Evolutionary conservation across 2,113 vertebrate genomes (phyloP).

Genomic region (Macquaria ambigua): DNA sequence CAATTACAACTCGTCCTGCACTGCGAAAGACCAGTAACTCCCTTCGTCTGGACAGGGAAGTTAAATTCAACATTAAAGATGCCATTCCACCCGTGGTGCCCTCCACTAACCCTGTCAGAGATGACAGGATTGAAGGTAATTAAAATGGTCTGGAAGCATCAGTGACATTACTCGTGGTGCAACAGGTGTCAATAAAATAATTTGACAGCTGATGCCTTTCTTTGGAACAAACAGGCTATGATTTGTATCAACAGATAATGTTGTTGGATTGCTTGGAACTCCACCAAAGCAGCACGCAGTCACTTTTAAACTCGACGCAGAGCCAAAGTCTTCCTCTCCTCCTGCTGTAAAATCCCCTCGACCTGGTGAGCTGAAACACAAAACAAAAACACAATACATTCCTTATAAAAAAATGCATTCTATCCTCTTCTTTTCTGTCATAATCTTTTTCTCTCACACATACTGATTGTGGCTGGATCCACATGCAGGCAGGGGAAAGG

Average conservation of each 20-base stretch:
- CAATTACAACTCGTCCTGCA: slow-evolving; percentile 59
- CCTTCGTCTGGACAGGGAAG: slow-evolving; percentile 37
- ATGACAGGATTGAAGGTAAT: slow-evolving; percentile 44
- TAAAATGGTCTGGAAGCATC: background rate
- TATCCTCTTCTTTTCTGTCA: background rate
- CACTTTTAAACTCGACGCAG: slow-evolving; percentile 22
- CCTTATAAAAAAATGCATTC: background rate
- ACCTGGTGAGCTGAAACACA: slow-evolving; percentile 56
- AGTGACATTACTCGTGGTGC: background rate
- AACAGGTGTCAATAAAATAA: background rate
- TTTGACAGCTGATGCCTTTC: background rate
- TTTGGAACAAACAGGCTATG: background rate
- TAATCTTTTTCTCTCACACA: background rate
- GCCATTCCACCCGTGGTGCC: background rate
- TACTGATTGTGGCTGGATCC: slow-evolving; percentile 2
- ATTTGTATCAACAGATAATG: slow-evolving; percentile 56
- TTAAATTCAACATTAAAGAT: slow-evolving; percentile 40
- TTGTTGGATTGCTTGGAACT: slow-evolving; percentile 6
- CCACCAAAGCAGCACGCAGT: slow-evolving; percentile 52
- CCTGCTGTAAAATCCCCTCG: slow-evolving; percentile 44
- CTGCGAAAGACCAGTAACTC: slow-evolving; percentile 65
- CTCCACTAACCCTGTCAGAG: background rate
- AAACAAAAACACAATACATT: background rate
- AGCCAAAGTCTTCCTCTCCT: background rate
- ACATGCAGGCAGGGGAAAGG: slow-evolving; percentile 59